These are phyloP conservation scores for Sakesphorus luctuosus DNA, from an alignment of 2,113 vertebrate species.

Conservation along the genomic window DNA sequence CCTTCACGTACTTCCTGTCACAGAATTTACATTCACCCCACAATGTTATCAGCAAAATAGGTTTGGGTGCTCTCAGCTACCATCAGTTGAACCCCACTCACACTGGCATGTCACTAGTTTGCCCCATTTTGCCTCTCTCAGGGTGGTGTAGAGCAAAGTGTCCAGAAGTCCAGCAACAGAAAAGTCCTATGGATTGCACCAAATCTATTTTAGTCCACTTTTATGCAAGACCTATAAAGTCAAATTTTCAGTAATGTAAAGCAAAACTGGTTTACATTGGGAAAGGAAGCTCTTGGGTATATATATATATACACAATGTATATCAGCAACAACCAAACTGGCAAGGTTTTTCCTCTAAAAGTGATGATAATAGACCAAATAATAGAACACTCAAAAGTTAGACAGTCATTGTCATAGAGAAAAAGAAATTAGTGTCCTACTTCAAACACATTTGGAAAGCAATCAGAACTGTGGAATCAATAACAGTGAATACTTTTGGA, in stretches of 20 bases:
- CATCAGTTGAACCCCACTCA: not conserved
- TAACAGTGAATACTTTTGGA: not conserved
- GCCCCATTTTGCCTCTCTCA: not conserved
- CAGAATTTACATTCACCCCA: rapidly evolving
- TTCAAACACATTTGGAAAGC: not conserved
- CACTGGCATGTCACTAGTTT: not conserved
- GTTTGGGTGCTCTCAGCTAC: not conserved
- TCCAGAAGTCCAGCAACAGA: not conserved
- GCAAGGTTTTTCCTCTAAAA: not conserved
- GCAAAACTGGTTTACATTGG: not conserved
- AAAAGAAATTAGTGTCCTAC: not conserved
- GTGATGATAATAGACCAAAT: not conserved
- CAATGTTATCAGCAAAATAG: not conserved
- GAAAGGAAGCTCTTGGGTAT: not conserved
- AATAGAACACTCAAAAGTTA: not conserved
- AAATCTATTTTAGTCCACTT: not conserved
- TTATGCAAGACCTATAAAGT: not conserved
- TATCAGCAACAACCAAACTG: not conserved
- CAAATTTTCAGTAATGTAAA: not conserved
- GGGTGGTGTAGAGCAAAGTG: not conserved
- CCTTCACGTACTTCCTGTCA: not conserved
- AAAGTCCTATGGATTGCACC: not conserved
- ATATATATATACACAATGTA: too few species aligned
- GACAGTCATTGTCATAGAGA: not conserved
- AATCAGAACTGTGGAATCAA: not conserved